Base-by-base conservation (phyloP, 1,140 invertebrate species). In the Paracyclopina nana region DNA sequence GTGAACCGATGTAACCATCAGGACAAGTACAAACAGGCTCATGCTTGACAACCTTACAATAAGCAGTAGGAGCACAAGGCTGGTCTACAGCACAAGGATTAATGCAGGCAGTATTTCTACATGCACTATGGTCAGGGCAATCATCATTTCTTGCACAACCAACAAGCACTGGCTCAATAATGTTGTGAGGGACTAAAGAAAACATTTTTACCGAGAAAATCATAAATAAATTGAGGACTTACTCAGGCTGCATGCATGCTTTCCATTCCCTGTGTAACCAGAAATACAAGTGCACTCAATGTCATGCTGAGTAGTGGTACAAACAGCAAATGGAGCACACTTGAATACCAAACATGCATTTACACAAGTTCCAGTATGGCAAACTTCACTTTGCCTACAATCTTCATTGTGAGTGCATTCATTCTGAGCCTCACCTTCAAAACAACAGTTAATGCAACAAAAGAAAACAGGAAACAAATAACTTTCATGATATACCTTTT, bases 371-470 rank as follows among this genome's bases (percentile, higher is more conserved):
- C 40, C 40, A 18, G 40, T 42, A 14, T 42, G 40, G 24, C 40
- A 42, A 42, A 42, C 40, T 42, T 42, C 40, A 22, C 40, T 42
- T 42, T n/a, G 24, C 8, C 40, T 68, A 63, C 83, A 87, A 46
- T 86, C 79, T 1, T 73, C 63, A 61, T 86, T 82, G 27, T 66
- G 63, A 5, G 62, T 69, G 59, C 83, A 87, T 63, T 82, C 76
- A 0, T n/a, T n/a, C 24, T 42, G 40, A 18, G 40, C n/a, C 24
- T n/a, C 24, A 42, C 14, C 40, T 42, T 8, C 8, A 42, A 42
- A 42, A 42, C 8, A 42, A 6, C 20, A 42, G 24, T 18, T 12
- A 6, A 18, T 18, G 6, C 8, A 42, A 42, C 24, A 6, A 6
- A 11, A 18, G 14, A 18, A 42, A 18, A 42, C 8, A 42, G 8